These are phyloP conservation scores for Lordiphosa mommai DNA, from an alignment of 1,140 invertebrate species.

Conservation along the genomic window DNA sequence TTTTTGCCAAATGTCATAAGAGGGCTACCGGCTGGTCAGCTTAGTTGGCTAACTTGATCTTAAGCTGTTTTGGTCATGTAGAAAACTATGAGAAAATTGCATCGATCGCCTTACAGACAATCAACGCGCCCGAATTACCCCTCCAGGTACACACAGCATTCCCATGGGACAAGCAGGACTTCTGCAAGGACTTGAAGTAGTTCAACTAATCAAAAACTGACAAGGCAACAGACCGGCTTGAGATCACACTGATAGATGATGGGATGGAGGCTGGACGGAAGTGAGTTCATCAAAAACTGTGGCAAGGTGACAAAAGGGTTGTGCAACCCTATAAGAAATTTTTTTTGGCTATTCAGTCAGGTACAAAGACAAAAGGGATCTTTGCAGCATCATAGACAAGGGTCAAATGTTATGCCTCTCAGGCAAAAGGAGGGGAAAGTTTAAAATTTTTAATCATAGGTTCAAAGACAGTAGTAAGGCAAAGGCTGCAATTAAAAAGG, in stretches of 20 bases:
- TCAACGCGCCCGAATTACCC: constrained; percentile 55
- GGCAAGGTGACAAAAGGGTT: constrained; percentile 69
- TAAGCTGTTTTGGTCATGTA: constrained; percentile 77
- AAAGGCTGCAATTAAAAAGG: constrained; percentile 39
- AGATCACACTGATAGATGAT: constrained; percentile 42
- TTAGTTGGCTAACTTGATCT: constrained; percentile 75
- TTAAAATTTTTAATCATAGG: constrained; percentile 72
- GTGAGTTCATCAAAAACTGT: constrained; percentile 67
- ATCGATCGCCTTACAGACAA: constrained; percentile 54
- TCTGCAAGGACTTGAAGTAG: constrained; percentile 47
- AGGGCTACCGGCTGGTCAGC: constrained; percentile 71
- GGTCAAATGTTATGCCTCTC: constrained; percentile 40
- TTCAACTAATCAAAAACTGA: constrained; percentile 76
- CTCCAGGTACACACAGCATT: constrained; percentile 24
- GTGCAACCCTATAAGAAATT: constrained; percentile 41
- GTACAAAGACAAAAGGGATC: constrained; percentile 56
- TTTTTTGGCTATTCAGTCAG: constrained; percentile 29
- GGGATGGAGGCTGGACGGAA: constrained; percentile 46
- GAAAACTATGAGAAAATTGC: constrained; percentile 72
- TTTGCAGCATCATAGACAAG: constrained; percentile 32
- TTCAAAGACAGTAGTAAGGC: constrained; percentile 48
- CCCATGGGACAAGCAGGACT: constrained; percentile 53
- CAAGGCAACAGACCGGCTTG: constrained; percentile 64
- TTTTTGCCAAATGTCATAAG: constrained; percentile 43
- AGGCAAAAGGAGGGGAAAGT: constrained; percentile 62